These are phyloP conservation scores for Sinonovacula constricta DNA, from an alignment of 1,140 invertebrate species.

Conservation along the genomic window DNA sequence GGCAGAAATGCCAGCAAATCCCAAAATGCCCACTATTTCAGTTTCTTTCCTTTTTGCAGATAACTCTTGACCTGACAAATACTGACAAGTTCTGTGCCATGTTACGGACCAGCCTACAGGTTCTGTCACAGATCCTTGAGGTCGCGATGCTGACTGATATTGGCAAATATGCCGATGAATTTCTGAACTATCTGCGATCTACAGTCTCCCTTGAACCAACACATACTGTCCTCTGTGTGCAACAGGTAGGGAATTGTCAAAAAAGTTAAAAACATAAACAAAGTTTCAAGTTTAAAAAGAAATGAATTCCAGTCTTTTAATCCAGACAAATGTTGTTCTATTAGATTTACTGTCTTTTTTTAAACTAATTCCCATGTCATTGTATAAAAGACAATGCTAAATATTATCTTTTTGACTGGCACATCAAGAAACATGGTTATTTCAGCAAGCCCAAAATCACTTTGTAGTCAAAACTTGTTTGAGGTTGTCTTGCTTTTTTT, in stretches of 20 bases:
- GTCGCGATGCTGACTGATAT: slow-evolving; percentile 86
- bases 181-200: slow-evolving; percentile 87
- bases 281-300: too few species aligned
- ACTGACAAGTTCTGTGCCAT: slow-evolving; percentile 88
- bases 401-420: too few species aligned
- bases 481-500: too few species aligned
- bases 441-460: background rate
- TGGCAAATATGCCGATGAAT: slow-evolving; percentile 88
- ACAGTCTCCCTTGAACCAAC: slow-evolving; percentile 86
- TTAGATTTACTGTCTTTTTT: too few species aligned
- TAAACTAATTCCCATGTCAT: too few species aligned
- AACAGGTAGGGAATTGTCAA: slow-evolving; percentile 83
- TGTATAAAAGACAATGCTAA: too few species aligned
- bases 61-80: slow-evolving; percentile 85
- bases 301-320: too few species aligned
- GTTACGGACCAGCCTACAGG: slow-evolving; percentile 83
- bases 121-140: slow-evolving; percentile 88
- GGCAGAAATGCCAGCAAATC: too few species aligned
- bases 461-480: too few species aligned
- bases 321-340: too few species aligned
- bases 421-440: background rate
- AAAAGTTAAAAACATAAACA: too few species aligned
- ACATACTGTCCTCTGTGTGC: slow-evolving; percentile 87
- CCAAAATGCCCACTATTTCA: too few species aligned
- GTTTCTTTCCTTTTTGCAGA: slow-evolving; percentile 80